A percentile compares a stretch with the other conserved stretches of the same genome.
These are phyloP conservation scores for Paramormyrops hopkinsi DNA, from an alignment of 2,797 vertebrate genomes.

Conservation along the genomic window DNA sequence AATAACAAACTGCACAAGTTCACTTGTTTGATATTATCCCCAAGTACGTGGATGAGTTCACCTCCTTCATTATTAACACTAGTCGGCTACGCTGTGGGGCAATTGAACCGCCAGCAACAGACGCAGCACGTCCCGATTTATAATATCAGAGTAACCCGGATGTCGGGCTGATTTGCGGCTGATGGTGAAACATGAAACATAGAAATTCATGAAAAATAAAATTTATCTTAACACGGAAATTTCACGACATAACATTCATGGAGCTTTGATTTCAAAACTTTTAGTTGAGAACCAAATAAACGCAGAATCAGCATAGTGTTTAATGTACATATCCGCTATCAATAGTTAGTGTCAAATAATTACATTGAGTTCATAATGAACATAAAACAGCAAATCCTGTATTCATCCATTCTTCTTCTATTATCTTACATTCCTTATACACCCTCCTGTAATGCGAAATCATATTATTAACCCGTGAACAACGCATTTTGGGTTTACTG, in stretches of 20 bases:
- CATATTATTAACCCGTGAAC: not conserved
- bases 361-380: not conserved
- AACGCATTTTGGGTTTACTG: not conserved
- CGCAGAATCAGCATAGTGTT: not conserved
- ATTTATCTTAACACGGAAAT: not conserved
- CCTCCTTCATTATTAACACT: not conserved
- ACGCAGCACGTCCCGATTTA: not conserved
- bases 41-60: not conserved
- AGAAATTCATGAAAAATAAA: not conserved
- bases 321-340: not conserved
- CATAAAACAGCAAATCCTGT: not conserved
- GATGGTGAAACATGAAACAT: not conserved
- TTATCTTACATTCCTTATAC: not conserved
- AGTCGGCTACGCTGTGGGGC: not conserved
- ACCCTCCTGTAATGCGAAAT: not conserved
- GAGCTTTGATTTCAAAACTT: not conserved
- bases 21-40: not conserved
- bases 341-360: not conserved
- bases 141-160: not conserved
- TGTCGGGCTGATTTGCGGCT: not conserved
- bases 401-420: not conserved
- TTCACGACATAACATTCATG: not conserved
- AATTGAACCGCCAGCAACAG: not conserved
- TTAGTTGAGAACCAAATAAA: not conserved
- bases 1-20: not conserved